Base-by-base conservation (phyloP, 2,888 invertebrate species). In the Eristalis pertinax region DNA sequence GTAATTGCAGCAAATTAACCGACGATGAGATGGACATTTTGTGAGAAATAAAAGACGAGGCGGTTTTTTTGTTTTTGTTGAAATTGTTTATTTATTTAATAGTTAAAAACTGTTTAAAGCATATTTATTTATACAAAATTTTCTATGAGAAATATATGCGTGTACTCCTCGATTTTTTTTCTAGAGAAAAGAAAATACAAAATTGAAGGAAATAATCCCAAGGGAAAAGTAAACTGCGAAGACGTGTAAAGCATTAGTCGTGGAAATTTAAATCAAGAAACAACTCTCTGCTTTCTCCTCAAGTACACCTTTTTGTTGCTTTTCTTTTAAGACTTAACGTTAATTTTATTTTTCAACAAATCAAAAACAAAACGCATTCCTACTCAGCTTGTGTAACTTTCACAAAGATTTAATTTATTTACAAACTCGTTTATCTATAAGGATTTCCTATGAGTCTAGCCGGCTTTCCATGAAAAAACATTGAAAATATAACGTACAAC, bases 51-150 rank as follows among this genome's bases (percentile, higher is more conserved):
- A 19, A 50, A 8, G 50, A n/a, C 15, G 15, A 69, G 19, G n/a
- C 69, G 11, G 24, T 26, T 26, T 5, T 29, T 8, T 22, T 67
- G 7, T 41, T 22, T 62, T 60, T 60, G 58, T 58, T 72, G 35
- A 65, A 74, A 74, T 81, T 58, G 68, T 29, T 69, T 74, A 74
- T 81, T 75, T 81, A 81, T 75, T 81, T 62, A 58, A 56, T 81
- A 62, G 68, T 74, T 70, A 68, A 74, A 74, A 81, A 81, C 67
- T 35, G 74, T 74, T 68, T 19, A 81, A 81, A 81, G 80, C 74
- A 81, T 74, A 70, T 56, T 32, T 74, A 62, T 32, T 62, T 73
- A 79, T 70, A 73, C 32, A 64, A 41, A 67, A 63, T 32, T 38
- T 79, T 50, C 50, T 50, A 50, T 50, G 50, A 50, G 50, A 50